Evolutionary conservation across 1,140 invertebrate species (phyloP).

Genomic region (Drosophila littoralis): DNA sequence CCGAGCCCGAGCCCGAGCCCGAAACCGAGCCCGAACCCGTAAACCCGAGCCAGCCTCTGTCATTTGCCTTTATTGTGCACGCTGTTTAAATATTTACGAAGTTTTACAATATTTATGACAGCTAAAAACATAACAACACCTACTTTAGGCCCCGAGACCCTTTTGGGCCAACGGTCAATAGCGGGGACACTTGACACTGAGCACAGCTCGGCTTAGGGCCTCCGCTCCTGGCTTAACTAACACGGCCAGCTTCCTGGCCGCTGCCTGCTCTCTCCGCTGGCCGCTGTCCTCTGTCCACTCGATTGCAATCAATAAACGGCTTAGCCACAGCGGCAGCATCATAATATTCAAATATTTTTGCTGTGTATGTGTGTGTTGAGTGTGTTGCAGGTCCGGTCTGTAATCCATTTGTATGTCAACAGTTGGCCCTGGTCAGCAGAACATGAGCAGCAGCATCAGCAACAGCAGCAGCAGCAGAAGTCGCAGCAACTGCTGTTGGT

Average conservation of each 20-base stretch:
- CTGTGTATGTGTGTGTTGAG: not conserved
- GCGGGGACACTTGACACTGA: constrained; percentile 71
- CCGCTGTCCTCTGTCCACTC: constrained; percentile 43
- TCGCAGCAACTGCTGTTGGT: not conserved
- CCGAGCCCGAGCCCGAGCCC: not conserved
- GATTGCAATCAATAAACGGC: constrained; percentile 83
- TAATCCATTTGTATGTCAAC: constrained; percentile 80
- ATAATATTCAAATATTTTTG: constrained; percentile 62
- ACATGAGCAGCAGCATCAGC: not conserved
- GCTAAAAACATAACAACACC: constrained; percentile 82
- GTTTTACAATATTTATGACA: constrained; percentile 83
- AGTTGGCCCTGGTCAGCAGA: constrained; percentile 35
- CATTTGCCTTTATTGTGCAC: constrained; percentile 80
- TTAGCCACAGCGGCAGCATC: constrained; percentile 57
- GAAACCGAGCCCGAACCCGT: not conserved
- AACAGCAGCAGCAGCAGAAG: constrained; percentile 16
- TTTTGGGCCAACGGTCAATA: constrained; percentile 10
- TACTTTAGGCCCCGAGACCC: constrained; percentile 55
- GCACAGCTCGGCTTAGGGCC: constrained; percentile 39
- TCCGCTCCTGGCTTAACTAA: constrained; percentile 22
- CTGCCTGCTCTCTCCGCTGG: not conserved
- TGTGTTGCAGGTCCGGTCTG: constrained; percentile 31
- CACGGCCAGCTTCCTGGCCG: constrained; percentile 24
- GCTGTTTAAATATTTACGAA: constrained; percentile 81
- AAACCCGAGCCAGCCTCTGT: constrained; percentile 59